Percentiles rank a stretch among this genome's conserved stretches.
Evolutionary conservation across 2,888 invertebrate species (phyloP).

Genomic region (Herminia tarsipennalis): DNA sequence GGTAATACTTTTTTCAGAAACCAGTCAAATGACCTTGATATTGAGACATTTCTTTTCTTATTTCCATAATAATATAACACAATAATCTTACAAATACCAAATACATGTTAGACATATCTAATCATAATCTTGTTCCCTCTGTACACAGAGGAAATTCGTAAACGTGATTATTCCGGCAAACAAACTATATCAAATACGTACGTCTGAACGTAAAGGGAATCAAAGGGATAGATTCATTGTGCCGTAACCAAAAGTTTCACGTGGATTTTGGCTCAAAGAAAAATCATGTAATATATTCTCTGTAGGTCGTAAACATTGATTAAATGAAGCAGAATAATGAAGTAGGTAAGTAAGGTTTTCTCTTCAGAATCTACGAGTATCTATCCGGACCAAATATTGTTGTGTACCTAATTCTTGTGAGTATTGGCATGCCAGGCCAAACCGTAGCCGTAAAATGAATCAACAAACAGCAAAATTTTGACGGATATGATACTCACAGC

Average conservation of each 20-base stretch:
- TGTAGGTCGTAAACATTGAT: neutral
- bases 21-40: too few relatives aligned
- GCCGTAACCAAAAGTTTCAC: neutral
- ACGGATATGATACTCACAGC: too few relatives aligned
- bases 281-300: neutral
- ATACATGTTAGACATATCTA: neutral
- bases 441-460: too few relatives aligned
- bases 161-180: conserved; percentile 3
- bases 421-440: too few relatives aligned
- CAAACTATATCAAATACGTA: conserved; percentile 5
- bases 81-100: neutral
- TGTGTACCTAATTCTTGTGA: too few relatives aligned
- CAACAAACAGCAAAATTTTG: too few relatives aligned
- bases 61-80: too few relatives aligned
- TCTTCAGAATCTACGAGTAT: too few relatives aligned
- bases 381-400: too few relatives aligned
- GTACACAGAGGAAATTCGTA: neutral
- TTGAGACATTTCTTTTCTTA: too few relatives aligned
- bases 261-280: neutral
- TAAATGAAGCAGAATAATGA: neutral
- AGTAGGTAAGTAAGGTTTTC: neutral
- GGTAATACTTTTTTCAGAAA: too few relatives aligned
- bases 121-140: neutral
- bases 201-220: conserved; percentile 1
- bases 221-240: conserved; percentile 6